Evolutionary conservation across 2,888 invertebrate genomes (phyloP), one percentile per base, ranked within the genome.

Genomic region (Callimorpha dominula): DNA sequence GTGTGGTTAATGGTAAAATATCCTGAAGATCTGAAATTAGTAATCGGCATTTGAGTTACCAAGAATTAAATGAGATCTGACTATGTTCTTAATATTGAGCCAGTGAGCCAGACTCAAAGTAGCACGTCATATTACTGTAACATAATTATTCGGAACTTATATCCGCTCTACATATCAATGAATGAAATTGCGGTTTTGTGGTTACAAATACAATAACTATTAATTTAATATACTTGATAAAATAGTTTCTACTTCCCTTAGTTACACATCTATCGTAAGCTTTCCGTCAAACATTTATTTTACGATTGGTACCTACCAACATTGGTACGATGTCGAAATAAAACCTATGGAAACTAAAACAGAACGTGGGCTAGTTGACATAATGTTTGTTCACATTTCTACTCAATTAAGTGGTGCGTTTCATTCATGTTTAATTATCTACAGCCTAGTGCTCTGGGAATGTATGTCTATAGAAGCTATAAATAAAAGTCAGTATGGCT

Each of bases 361-460:
- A 81, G 80, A 78, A 85, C 86, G 80, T 86, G 86, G 84, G 79
- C 81, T 80, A 83, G 83, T 88, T 91, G 91, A 91, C 91, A 88
- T 87, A 93, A 92, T 91, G 92, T 93, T 94, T 91, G 90, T 92
- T 92, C 91, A 91, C 92, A 92, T 92, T 91, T 93, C 92, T 89
- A 92, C 92, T 92, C 92, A 94, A 94, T 94, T 93, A 94, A 93
- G 91, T 90, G 92, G 88, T 91, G 89, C 91, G 90, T 92, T 95
- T 94, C 93, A 95, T 95, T 95, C 93, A 93, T 91, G 92, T 88
- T 91, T 93, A 93, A 94, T 94, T 94, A 92, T 92, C 89, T 86
- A 82, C 82, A 82, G 80, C 78, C 68, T 71, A 74, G 57, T 86
- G 89, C 87, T 88, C 77, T 77, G 81, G 83, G 76, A 93, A 91